Evolutionary conservation across 2,888 invertebrate genomes (phyloP).

Genomic region (Nasonia oneida): DNA sequence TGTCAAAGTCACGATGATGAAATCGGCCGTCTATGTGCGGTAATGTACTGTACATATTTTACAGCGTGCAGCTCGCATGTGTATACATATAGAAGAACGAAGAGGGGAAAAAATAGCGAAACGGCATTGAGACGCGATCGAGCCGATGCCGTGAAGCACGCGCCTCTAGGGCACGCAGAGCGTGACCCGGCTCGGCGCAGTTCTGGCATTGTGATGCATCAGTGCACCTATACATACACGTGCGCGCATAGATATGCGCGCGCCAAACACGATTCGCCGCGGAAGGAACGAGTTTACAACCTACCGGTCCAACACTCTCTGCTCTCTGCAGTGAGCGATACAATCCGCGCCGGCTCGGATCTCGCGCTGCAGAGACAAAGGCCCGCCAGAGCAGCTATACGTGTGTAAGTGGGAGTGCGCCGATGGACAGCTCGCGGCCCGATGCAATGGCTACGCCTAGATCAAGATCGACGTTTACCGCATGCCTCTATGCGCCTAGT

Average conservation of each 20-base stretch:
- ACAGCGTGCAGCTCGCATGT: too few relatives aligned
- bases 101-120: background rate
- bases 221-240: background rate
- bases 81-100: too few relatives aligned
- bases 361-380: constrained; percentile 63
- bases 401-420: constrained; percentile 33
- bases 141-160: constrained; percentile 62
- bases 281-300: constrained; percentile 67
- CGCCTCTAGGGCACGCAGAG: constrained; percentile 64
- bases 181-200: background rate
- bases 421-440: constrained; percentile 8
- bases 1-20: constrained; percentile 42
- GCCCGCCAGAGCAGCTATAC: background rate
- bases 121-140: constrained; percentile 4
- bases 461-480: constrained; percentile 42
- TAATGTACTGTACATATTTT: background rate
- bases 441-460: constrained; percentile 37
- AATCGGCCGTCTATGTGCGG: constrained; percentile 16
- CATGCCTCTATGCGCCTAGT: background rate
- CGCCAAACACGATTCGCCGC: constrained; percentile 51
- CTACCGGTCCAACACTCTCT: constrained; percentile 33
- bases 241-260: constrained; percentile 45
- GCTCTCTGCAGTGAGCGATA: background rate
- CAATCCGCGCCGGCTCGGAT: constrained; percentile 62
- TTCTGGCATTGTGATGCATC: background rate